These are phyloP conservation scores for Nebria ingens DNA, from an alignment of 1,140 invertebrate species.

Conservation along the genomic window DNA sequence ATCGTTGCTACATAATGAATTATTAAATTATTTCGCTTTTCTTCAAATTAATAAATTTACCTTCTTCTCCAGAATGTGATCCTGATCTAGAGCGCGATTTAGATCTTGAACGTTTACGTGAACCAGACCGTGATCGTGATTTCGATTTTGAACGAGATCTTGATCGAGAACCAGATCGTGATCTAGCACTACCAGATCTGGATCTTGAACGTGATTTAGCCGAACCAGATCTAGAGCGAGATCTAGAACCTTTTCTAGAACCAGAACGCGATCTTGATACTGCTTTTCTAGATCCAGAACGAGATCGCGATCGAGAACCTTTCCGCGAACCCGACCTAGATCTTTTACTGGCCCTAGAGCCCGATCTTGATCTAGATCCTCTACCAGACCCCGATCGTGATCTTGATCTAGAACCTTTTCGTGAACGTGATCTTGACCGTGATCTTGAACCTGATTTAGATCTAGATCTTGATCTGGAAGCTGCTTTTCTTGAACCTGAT, in stretches of 20 bases:
- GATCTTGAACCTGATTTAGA: slow-evolving; percentile 23
- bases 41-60: neutral
- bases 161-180: slow-evolving; percentile 31
- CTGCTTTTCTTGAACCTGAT: slow-evolving; percentile 16
- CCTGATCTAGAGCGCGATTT: slow-evolving; percentile 15
- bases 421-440: slow-evolving; percentile 21
- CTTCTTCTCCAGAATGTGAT: slow-evolving; percentile 20
- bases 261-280: slow-evolving; percentile 22
- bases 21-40: neutral
- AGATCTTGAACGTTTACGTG: slow-evolving; percentile 27
- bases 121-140: slow-evolving; percentile 25
- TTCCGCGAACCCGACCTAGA: slow-evolving; percentile 22
- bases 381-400: slow-evolving; percentile 21
- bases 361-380: slow-evolving; percentile 21
- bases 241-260: slow-evolving; percentile 19
- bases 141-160: slow-evolving; percentile 17
- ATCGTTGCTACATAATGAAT: slow-evolving; percentile 18
- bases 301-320: slow-evolving; percentile 21
- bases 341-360: slow-evolving; percentile 21
- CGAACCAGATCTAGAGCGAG: slow-evolving; percentile 29
- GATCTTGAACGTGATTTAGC: slow-evolving; percentile 30
- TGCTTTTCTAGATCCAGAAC: slow-evolving; percentile 11
- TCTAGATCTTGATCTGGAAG: slow-evolving; percentile 17
- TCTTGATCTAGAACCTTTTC: slow-evolving; percentile 21
- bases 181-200: slow-evolving; percentile 30